phyloP scores from a whole-genome alignment of 2,113 vertebrate species.

The Dromiciops gliroides region DNA sequence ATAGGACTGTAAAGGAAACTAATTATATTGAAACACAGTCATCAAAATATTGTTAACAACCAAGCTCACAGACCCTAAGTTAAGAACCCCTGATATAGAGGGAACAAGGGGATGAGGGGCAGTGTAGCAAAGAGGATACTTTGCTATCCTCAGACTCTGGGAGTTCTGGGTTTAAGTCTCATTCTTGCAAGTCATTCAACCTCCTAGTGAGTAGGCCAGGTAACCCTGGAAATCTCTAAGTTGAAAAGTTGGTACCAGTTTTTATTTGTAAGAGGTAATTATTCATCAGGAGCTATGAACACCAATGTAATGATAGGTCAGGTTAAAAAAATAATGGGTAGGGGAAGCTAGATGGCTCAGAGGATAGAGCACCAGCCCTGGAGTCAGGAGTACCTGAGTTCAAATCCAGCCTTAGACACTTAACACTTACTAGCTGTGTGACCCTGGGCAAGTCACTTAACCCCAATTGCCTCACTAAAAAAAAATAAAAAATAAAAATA shows the following conservation, averaged over 20 bases:
- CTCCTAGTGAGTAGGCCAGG: neutral
- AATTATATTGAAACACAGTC: neutral
- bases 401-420: too few species aligned
- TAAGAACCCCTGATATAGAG: neutral
- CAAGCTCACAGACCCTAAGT: neutral
- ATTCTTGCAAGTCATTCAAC: neutral
- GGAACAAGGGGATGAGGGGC: neutral
- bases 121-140: neutral
- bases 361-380: too few species aligned
- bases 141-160: neutral
- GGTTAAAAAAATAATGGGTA: neutral
- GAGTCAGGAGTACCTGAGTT: too few species aligned
- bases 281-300: neutral
- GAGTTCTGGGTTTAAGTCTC: neutral
- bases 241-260: neutral
- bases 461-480: too few species aligned
- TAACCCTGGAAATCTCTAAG: neutral
- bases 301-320: neutral
- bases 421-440: too few species aligned
- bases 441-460: too few species aligned
- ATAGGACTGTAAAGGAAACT: neutral
- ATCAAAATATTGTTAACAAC: neutral
- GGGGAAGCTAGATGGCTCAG: too few species aligned
- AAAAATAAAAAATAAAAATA: too few species aligned
- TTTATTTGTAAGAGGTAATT: neutral